phyloP scores from a whole-genome alignment of 1,140 invertebrate genomes.

The Apis dorsata region DNA sequence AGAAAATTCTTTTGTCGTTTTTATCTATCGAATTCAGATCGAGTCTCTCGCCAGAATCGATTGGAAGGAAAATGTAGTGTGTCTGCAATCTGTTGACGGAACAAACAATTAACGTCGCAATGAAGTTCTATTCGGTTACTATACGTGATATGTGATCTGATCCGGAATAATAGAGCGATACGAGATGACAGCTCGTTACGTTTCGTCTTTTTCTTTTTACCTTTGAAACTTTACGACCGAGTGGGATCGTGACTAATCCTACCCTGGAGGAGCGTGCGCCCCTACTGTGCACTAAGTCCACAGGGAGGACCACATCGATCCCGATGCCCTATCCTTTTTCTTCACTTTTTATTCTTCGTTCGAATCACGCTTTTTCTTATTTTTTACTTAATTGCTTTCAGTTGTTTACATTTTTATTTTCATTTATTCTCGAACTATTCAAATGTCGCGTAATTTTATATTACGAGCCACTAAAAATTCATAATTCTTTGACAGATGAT shows the following conservation, averaged over 20 bases:
- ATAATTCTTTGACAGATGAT: too few relatives aligned
- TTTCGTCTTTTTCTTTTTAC: constrained; percentile 39
- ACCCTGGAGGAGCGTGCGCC: constrained; percentile 41
- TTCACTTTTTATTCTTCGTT: not conserved
- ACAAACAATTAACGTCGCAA: constrained; percentile 20
- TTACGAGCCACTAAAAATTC: too few relatives aligned
- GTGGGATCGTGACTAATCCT: constrained; percentile 49
- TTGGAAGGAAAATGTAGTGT: not conserved
- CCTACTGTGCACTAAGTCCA: constrained; percentile 36
- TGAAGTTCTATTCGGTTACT: constrained; percentile 26
- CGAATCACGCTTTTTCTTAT: not conserved
- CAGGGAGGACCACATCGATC: constrained; percentile 8
- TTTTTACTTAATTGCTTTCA: not conserved
- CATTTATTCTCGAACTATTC: too few relatives aligned
- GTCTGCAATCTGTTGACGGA: not conserved
- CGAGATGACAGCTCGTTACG: constrained; percentile 49
- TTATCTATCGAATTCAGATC: constrained; percentile 17
- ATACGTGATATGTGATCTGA: constrained; percentile 19
- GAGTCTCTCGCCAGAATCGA: not conserved
- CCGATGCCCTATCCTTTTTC: not conserved
- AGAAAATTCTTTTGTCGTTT: not conserved
- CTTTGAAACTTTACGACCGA: constrained; percentile 52
- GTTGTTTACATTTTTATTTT: not conserved
- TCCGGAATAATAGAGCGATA: constrained; percentile 33
- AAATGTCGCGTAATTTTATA: too few relatives aligned